Conservation (phyloP, 2,113 vertebrate species). For the Psammodynastes pulverulentus region DNA sequence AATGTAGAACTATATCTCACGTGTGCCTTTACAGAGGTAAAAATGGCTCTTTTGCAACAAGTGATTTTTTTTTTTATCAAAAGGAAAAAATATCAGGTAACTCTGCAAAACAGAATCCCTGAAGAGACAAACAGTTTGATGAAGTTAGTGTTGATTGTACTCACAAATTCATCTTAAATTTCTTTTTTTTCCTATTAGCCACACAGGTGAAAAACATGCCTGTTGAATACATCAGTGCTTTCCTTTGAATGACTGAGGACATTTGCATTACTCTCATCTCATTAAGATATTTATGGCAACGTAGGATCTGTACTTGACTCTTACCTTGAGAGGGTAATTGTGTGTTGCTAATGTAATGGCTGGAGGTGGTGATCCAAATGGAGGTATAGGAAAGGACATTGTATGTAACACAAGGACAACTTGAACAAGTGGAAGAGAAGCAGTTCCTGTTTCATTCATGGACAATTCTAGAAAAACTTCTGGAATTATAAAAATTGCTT, state of each 20-base stretch:
- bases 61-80: conserved; percentile 1
- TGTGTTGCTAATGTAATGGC: conserved; percentile 82
- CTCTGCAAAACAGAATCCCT: conserved; percentile 21
- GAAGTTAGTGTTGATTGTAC: conserved; percentile 39
- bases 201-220: conserved; percentile 49
- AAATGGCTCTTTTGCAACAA: conserved; percentile 9
- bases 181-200: background rate
- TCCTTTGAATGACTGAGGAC: conserved; percentile 54
- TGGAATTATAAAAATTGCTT: conserved; percentile 21
- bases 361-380: conserved; percentile 70
- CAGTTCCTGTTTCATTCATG: conserved; percentile 47
- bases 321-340: conserved; percentile 81
- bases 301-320: conserved; percentile 73
- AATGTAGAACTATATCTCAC: background rate
- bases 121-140: conserved; percentile 51
- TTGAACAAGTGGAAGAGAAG: conserved; percentile 48
- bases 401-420: conserved; percentile 64
- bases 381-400: conserved; percentile 67
- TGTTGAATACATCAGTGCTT: conserved; percentile 61
- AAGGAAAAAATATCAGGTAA: background rate
- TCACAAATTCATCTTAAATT: conserved; percentile 38
- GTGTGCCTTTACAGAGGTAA: too few relatives aligned
- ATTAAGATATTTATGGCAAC: conserved; percentile 69
- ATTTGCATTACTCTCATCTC: conserved; percentile 63
- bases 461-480: conserved; percentile 34